Evolutionary conservation across 1,140 invertebrate genomes (phyloP).

Genomic region (Gonioctena quinquepunctata): DNA sequence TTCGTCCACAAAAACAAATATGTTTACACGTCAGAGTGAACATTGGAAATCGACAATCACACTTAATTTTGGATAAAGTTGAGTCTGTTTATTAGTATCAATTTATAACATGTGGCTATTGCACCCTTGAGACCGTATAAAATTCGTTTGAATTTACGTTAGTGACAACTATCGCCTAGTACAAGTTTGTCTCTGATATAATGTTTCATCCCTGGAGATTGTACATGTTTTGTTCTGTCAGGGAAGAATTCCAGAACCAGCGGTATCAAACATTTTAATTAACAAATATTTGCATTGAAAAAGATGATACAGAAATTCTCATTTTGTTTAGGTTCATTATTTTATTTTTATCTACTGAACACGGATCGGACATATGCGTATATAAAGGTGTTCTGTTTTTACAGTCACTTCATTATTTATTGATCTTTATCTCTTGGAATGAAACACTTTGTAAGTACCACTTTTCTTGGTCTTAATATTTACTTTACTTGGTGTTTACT

Average conservation of each 20-base stretch:
- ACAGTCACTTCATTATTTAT: no score
- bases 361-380: no score
- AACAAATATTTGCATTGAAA: no score
- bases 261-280: conserved; percentile 20
- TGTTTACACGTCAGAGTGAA: not conserved
- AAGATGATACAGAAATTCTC: no score
- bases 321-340: no score
- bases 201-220: conserved; percentile 47
- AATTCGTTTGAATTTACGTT: conserved; percentile 37
- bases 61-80: conserved; percentile 19
- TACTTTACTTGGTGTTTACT: no score
- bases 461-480: no score
- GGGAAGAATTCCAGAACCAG: conserved; percentile 31
- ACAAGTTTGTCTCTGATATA: conserved; percentile 46
- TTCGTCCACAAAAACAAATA: not conserved
- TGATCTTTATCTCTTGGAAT: no score
- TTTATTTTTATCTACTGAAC: no score
- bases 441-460: no score
- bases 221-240: conserved; percentile 34
- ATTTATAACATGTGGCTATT: conserved; percentile 42
- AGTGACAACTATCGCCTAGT: conserved; percentile 50
- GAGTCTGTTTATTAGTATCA: conserved; percentile 25
- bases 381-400: no score
- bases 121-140: conserved; percentile 40
- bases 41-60: conserved; percentile 5